Conservation (phyloP, 2,797 vertebrate species). For the Poliocrania exsul region DNA sequence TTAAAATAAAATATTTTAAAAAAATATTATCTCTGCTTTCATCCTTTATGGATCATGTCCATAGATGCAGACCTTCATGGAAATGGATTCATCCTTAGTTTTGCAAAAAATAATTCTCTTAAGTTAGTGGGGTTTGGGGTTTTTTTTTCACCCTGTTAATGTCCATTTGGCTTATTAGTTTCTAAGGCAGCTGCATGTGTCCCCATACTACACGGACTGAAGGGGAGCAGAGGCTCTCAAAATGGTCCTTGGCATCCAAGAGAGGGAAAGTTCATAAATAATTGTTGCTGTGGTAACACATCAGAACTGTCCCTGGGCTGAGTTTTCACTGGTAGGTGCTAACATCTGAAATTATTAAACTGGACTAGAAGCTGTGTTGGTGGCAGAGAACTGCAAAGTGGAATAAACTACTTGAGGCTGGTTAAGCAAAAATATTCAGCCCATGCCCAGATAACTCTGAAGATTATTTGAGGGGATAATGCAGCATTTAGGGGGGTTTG, state of each 20-base stretch:
- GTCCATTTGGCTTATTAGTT: not conserved
- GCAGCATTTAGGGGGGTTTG: not conserved
- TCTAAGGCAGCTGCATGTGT: not conserved
- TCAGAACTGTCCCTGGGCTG: not conserved
- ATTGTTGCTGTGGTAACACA: conserved; percentile 21
- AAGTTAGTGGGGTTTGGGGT: not conserved
- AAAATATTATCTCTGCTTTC: not conserved
- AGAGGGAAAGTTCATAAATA: not conserved
- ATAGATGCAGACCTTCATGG: not conserved
- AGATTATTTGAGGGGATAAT: not conserved
- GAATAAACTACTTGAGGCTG: not conserved
- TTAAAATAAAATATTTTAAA: not conserved
- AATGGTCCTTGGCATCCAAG: not conserved
- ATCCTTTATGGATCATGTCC: not conserved
- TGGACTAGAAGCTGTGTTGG: not conserved
- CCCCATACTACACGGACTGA: accelerated
- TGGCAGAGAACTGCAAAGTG: not conserved
- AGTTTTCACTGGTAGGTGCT: not conserved
- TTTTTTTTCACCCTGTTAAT: not conserved
- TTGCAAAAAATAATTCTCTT: not conserved
- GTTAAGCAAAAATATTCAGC: not conserved
- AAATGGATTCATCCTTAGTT: not conserved
- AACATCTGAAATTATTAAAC: not conserved
- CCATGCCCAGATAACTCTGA: not conserved
- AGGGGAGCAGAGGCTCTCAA: not conserved